Conservation (phyloP, 2,888 invertebrate species). For the Phortica magna region DNA sequence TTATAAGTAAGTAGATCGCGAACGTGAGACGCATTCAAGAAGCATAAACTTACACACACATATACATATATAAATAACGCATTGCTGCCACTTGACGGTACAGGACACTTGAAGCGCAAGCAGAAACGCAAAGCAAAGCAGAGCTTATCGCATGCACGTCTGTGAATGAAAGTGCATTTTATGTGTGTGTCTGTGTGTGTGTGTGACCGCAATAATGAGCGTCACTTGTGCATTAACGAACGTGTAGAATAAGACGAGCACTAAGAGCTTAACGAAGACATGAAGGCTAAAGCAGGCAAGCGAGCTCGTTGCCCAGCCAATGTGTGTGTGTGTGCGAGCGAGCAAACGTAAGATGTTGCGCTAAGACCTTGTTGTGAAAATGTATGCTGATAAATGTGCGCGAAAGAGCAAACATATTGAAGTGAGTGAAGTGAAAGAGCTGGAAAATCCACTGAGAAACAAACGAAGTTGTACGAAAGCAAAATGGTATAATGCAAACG, state of each 20-base stretch:
- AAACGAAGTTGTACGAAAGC: constrained; percentile 44
- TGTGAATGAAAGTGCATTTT: not conserved
- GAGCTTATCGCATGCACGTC: constrained; percentile 21
- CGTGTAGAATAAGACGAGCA: not conserved
- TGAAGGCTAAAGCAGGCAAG: not conserved
- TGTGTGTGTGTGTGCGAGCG: not conserved
- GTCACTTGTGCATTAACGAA: constrained; percentile 12
- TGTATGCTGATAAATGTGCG: too few relatives aligned
- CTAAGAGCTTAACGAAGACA: not conserved
- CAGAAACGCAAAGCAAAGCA: not conserved
- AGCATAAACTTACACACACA: not conserved
- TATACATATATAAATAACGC: not conserved
- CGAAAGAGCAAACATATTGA: too few relatives aligned
- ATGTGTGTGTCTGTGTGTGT: constrained; percentile 2
- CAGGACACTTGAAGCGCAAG: constrained; percentile 12
- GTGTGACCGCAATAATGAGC: constrained; percentile 21
- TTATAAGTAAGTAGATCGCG: constrained; percentile 5
- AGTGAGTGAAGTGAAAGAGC: too few relatives aligned
- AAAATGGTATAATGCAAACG: constrained; percentile 49
- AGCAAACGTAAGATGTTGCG: not conserved
- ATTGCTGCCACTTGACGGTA: not conserved
- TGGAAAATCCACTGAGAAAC: too few relatives aligned
- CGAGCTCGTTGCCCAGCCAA: not conserved
- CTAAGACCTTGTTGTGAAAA: too few relatives aligned
- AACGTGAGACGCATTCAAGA: constrained; percentile 20